phyloP scores from a whole-genome alignment of 2,888 invertebrate genomes.

The Tenthredo distinguenda region DNA sequence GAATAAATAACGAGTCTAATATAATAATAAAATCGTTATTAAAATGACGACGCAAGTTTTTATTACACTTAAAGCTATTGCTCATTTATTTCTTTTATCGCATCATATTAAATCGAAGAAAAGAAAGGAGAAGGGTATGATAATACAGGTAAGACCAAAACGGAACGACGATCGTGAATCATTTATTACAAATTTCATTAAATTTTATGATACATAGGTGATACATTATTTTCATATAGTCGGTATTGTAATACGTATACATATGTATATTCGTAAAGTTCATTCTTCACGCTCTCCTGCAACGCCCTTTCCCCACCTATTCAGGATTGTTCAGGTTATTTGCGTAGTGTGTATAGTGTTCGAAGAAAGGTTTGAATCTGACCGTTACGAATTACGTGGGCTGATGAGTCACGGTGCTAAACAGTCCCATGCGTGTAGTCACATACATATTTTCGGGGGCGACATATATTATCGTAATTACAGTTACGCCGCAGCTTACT shows the following conservation, averaged over 20 bases:
- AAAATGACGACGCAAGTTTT: background rate
- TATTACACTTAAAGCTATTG: background rate
- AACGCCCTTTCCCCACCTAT: background rate
- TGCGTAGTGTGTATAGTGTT: conserved; percentile 3
- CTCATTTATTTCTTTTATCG: background rate
- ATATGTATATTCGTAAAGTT: background rate
- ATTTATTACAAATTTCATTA: background rate
- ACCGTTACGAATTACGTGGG: conserved; percentile 21
- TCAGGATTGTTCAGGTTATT: background rate
- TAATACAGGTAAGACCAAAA: background rate
- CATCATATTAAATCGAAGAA: background rate
- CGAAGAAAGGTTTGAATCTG: conserved; percentile 2
- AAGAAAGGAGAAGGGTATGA: background rate
- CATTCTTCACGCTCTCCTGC: background rate
- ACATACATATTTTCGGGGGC: background rate
- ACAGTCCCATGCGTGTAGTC: background rate
- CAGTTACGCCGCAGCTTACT: too few relatives aligned
- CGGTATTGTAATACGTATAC: background rate
- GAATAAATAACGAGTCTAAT: background rate
- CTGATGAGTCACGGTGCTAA: conserved; percentile 4
- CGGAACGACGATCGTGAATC: background rate
- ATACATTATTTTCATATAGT: background rate
- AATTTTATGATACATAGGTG: background rate
- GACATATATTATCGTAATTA: background rate
- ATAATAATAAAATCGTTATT: background rate